These are phyloP conservation scores for Prunella strophiata DNA, from an alignment of 2,797 vertebrate genomes.

Conservation along the genomic window DNA sequence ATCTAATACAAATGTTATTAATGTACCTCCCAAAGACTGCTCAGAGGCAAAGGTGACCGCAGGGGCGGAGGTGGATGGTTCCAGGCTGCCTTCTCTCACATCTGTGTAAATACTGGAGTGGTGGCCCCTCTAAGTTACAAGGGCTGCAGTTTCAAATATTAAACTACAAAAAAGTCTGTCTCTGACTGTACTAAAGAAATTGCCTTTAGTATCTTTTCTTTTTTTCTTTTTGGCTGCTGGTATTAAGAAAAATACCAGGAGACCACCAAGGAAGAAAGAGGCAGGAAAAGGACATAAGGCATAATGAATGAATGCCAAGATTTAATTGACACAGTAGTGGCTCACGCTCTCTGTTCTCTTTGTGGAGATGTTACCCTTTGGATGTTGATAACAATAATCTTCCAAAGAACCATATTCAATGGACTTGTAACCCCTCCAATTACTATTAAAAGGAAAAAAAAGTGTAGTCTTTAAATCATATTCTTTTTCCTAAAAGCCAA, in stretches of 20 bases:
- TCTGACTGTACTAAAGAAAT: slow-evolving; percentile 73
- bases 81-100: slow-evolving; percentile 77
- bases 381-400: slow-evolving; percentile 34
- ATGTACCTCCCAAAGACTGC: slow-evolving; percentile 81
- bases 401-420: neutral
- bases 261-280: slow-evolving; percentile 79
- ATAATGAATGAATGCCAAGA: slow-evolving; percentile 72
- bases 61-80: slow-evolving; percentile 77
- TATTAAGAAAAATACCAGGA: slow-evolving; percentile 73
- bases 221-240: slow-evolving; percentile 56
- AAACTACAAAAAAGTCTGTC: slow-evolving; percentile 75
- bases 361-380: slow-evolving; percentile 13
- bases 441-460: neutral
- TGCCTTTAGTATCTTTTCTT: slow-evolving; percentile 57
- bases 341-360: slow-evolving; percentile 34
- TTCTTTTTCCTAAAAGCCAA: neutral
- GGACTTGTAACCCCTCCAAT: neutral
- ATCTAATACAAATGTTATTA: slow-evolving; percentile 78
- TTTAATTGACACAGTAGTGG: slow-evolving; percentile 57
- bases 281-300: slow-evolving; percentile 70
- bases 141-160: slow-evolving; percentile 74
- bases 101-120: slow-evolving; percentile 82
- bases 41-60: slow-evolving; percentile 80
- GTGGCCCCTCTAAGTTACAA: slow-evolving; percentile 70
- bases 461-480: neutral